Evolutionary conservation across 2,113 vertebrate species (phyloP).

Genomic region (Anser cygnoides): DNA sequence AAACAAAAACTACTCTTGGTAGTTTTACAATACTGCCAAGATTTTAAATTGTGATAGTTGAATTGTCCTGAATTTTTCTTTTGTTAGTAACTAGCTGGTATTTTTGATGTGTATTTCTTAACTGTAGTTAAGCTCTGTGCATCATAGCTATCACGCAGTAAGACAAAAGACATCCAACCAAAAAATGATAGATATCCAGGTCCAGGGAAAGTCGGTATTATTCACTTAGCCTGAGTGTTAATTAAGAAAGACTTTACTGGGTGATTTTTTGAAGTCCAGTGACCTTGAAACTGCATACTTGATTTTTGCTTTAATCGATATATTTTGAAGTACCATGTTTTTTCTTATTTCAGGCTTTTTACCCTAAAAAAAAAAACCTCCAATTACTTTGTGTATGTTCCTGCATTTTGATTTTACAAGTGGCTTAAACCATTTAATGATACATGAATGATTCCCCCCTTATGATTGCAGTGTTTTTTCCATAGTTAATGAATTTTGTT

Average conservation of each 20-base stretch:
- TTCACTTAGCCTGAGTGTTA: neutral
- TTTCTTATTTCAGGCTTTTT: neutral
- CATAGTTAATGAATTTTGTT: neutral
- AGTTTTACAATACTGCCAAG: neutral
- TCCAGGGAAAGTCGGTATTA: rapidly evolving
- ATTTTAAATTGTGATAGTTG: neutral
- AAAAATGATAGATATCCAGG: neutral
- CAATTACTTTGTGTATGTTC: neutral
- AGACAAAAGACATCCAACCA: too few species aligned
- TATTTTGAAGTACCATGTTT: neutral
- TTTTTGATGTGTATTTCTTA: neutral
- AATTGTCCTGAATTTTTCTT: neutral
- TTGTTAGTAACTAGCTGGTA: neutral
- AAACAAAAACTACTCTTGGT: neutral
- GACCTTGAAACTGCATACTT: neutral
- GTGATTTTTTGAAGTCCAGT: neutral
- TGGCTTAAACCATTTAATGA: neutral
- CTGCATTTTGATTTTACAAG: neutral
- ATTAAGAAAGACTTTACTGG: neutral
- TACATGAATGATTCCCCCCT: neutral
- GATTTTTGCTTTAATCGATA: neutral
- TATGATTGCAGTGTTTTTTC: neutral
- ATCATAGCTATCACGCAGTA: neutral
- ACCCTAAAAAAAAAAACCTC: neutral
- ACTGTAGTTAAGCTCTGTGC: neutral